Evolutionary conservation across 2,797 vertebrate genomes (phyloP), one percentile per base, ranked within the genome.

Genomic region (Acipenser oxyrinchus): DNA sequence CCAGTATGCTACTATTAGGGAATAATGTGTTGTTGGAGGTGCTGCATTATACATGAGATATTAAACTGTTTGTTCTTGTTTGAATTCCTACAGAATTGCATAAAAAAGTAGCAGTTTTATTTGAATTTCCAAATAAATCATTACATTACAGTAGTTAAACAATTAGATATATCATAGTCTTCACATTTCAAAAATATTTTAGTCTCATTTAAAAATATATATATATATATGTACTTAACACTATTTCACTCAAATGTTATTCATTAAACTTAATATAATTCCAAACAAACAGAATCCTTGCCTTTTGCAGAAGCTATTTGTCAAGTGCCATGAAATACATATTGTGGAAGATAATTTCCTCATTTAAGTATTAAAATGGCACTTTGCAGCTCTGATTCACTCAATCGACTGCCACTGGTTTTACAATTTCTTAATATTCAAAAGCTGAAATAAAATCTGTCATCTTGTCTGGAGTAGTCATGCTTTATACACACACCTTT

Each of bases 261-360:
- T 51, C 2, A 50, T 50, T 3, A 23, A 69, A 51, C 51, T 66
- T 55, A 51, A 60, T 59, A 49, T 64, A 62, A 64, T 23, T 60
- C 6, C 8, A 13, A n/a, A 37, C 18, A n/a, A 53, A 52, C 48
- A 9, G 49, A 37, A n/a, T 62, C 53, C 11, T 9, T 37, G 51
- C 53, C 23, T 62, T 59, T 53, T n/a, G 3, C 15, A 51, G 64
- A 58, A 61, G 59, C 58, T 58, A 53, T 66, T 69, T 69, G 50
- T 69, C 61, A 68, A 6, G 62, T 55, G 10, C 13, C 62, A 18
- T 60, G 64, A 68, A 63, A 68, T 61, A 72, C 70, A 72, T 63
- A 70, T 49, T 52, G 62, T 66, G 72, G 68, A 67, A 68, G 58
- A 72, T 70, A 70, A 75, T 70, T 69, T 70, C 68, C 51, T 23